Evolutionary conservation across 2,797 vertebrate species (phyloP).

Genomic region (Peromyscus melanophrys): DNA sequence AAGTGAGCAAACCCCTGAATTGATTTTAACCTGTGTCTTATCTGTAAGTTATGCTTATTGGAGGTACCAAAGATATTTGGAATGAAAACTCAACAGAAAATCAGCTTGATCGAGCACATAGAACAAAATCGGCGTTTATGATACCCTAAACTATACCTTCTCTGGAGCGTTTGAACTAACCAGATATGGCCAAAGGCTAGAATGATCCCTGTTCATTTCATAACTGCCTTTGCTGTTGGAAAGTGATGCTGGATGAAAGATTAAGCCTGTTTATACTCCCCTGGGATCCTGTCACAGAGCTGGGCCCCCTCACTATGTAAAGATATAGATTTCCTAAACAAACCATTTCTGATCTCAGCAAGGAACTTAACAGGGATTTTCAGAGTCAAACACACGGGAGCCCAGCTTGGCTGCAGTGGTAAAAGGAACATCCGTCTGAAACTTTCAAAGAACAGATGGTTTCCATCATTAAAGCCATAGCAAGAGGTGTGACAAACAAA

Average conservation of each 20-base stretch:
- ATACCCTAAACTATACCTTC: neutral
- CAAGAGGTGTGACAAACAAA: constrained; percentile 84
- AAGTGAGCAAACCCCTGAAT: neutral
- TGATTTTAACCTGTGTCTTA: neutral
- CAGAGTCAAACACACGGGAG: constrained; percentile 90
- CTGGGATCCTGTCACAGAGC: constrained; percentile 65
- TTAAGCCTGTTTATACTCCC: constrained; percentile 77
- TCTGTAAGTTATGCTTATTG: neutral
- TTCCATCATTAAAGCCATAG: constrained; percentile 84
- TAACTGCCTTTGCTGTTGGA: constrained; percentile 74
- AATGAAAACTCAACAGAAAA: neutral
- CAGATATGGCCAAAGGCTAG: constrained; percentile 4
- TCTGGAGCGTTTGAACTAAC: neutral
- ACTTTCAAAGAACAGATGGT: constrained; percentile 86
- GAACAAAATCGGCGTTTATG: neutral
- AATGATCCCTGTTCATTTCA: constrained; percentile 61
- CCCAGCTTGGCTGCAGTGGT: constrained; percentile 87
- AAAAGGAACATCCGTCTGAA: constrained; percentile 89
- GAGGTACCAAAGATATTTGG: neutral
- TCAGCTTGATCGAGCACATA: neutral
- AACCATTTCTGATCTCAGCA: constrained; percentile 87
- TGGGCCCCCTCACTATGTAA: constrained; percentile 87
- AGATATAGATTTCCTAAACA: constrained; percentile 89
- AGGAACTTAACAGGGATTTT: constrained; percentile 89
- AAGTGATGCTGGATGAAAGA: constrained; percentile 81